Evolutionary conservation across 2,113 vertebrate genomes (phyloP), one percentile per base, ranked within the genome.

Genomic region (Syrrhaptes paradoxus): DNA sequence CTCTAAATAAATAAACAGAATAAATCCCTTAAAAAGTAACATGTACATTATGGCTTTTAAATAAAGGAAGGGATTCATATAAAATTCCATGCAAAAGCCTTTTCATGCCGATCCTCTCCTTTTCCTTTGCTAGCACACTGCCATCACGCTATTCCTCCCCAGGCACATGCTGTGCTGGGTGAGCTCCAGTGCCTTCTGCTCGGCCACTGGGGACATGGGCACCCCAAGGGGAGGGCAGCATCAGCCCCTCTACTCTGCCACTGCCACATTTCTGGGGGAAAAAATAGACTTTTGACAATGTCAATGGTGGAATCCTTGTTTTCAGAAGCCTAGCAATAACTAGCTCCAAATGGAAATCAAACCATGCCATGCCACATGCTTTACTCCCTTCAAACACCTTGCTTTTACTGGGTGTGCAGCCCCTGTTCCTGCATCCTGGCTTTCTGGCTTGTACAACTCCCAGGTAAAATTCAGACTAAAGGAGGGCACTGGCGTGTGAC

Each of bases 91-190:
- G 0, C 31, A 55, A 73, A 32, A 45, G 11, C 18, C 18, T 87
- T 89, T 90, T 38, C 18, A 2, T 34, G 21, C 54, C 31, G n/a
- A 24, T 34, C 12, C 2, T 9, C 11, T 58, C 54, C 36, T 55
- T 31, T 18, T 68, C 41, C n/a, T 58, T 51, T 3, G 2, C 12
- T 32, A 22, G 16, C 1, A 5, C 8, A 5, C 0, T 3, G 9
- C 17, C 9, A 4, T 26, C 9, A 54, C 1, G 0, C 13, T 9
- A 18, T 13, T 87, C 16, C 25, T 74, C 29, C 36, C 16, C 0
- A 2, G 32, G 31, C 18, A 66, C 38, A 29, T 75, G 54, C 59
- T 74, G 32, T 2, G 4, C 7, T 28, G 12, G 31, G 46, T 3
- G 20, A 85, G 31, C 45, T 52, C 54, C 38, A 25, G 68, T 11